These are phyloP conservation scores for Kryptolebias ocellatus DNA, from an alignment of 2,797 vertebrate species.

Conservation along the genomic window DNA sequence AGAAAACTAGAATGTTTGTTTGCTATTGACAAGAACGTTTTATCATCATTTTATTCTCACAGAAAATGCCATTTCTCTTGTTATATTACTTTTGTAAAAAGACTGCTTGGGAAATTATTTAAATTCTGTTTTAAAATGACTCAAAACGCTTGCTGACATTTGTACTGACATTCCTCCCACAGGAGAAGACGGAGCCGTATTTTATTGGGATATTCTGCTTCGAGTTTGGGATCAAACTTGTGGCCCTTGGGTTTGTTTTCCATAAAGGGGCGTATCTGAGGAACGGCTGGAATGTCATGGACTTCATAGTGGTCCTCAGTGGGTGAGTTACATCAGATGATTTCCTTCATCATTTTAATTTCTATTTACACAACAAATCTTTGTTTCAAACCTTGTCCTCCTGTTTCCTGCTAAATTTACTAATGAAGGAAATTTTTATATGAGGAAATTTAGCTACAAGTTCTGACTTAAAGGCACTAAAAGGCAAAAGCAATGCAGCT, in stretches of 20 bases:
- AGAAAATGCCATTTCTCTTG: no score
- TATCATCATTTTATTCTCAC: no score
- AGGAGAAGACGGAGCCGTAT: conserved; percentile 99
- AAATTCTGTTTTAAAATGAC: background rate
- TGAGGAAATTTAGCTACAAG: background rate
- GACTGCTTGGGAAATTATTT: background rate
- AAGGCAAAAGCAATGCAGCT: background rate
- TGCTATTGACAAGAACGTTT: no score
- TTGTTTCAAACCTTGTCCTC: conserved; percentile 23
- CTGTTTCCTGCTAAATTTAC: conserved; percentile 16
- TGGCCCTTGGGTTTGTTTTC: conserved; percentile 97
- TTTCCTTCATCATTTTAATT: conserved; percentile 6
- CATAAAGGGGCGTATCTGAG: conserved; percentile 98
- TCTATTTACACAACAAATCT: conserved; percentile 13
- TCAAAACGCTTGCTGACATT: conserved; percentile 1
- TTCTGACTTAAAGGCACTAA: conserved; percentile 9
- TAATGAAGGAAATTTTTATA: conserved; percentile 23
- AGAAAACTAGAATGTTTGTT: no score
- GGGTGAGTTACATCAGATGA: conserved; percentile 86
- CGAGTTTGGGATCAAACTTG: conserved; percentile 96
- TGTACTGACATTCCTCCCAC: conserved; percentile 22
- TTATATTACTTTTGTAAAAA: no score
- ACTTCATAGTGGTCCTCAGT: conserved; percentile 98
- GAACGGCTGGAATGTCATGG: conserved; percentile 99
- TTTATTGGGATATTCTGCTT: conserved; percentile 99